Conservation (phyloP, 2,888 invertebrate genomes). For the Callimorpha dominula region DNA sequence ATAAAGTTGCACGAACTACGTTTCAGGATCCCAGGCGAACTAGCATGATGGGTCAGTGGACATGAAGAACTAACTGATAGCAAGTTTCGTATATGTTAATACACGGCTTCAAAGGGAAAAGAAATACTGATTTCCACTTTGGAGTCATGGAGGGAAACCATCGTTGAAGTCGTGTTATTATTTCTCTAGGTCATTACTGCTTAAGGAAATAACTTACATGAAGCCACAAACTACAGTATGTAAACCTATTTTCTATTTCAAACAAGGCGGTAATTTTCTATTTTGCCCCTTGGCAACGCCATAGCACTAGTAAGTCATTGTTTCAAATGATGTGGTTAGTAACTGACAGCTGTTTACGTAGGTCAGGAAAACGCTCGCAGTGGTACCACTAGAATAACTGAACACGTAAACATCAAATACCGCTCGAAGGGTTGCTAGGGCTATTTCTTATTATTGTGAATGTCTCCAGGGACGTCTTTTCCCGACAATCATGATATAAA, state of each 20-base stretch:
- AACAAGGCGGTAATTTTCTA: slow-evolving; percentile 45
- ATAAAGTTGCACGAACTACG: too few species aligned
- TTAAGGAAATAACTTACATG: slow-evolving; percentile 5
- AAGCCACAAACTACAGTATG: slow-evolving; percentile 11
- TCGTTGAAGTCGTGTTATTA: neutral
- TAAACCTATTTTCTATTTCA: slow-evolving; percentile 39
- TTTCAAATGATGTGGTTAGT: slow-evolving; percentile 59
- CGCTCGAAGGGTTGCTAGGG: too few species aligned
- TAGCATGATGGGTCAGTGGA: too few species aligned
- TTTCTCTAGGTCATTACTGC: slow-evolving; percentile 1
- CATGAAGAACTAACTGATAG: too few species aligned
- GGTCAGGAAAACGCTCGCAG: neutral
- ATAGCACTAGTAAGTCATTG: slow-evolving; percentile 55
- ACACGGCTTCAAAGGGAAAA: neutral
- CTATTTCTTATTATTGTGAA: too few species aligned
- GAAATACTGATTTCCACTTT: neutral
- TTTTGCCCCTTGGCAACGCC: slow-evolving; percentile 48
- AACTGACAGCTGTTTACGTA: slow-evolving; percentile 17
- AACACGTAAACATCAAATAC: too few species aligned
- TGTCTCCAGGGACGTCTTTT: too few species aligned
- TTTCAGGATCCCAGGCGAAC: too few species aligned
- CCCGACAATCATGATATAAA: too few species aligned
- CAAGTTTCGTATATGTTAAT: too few species aligned
- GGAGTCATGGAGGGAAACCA: neutral
- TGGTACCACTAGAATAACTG: neutral